Evolutionary conservation across 2,113 vertebrate genomes (phyloP), one percentile per base, ranked within the genome.

Genomic region (Cathartes aura): DNA sequence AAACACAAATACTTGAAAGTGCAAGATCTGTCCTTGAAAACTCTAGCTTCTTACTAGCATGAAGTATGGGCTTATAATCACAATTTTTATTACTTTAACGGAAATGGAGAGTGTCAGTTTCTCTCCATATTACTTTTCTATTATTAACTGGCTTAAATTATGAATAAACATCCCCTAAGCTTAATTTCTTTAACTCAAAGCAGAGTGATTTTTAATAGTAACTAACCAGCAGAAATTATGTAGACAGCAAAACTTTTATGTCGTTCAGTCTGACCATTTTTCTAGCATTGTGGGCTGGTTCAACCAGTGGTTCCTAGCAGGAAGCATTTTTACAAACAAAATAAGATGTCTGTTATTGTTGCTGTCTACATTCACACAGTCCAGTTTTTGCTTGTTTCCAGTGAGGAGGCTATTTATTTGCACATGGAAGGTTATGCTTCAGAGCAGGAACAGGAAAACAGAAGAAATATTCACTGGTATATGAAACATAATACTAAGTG

Each of bases 111-210:
- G 8, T 87, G 42, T 62, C 42, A 15, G 12, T 92, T 89, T 92
- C 50, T 90, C 42, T 89, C 83, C 29, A 38, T 75, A 95, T 60
- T 87, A 87, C 47, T 82, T 78, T 84, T 90, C 43, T 59, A 81
- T 95, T 93, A 91, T 91, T 95, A 89, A 84, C 38, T 43, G 40
- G 5, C 74, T 92, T 96, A 92, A 92, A 95, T 95, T 67, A 91
- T 96, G 95, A 89, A 91, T 89, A 93, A 96, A 78, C 47, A 91
- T 72, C 30, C 24, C n/a, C n/a, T 75, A 71, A 78, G 42, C 52
- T 43, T 90, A 84, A 92, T 92, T 95, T 95, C 56, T 95, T 95
- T 56, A 96, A 84, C 24, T 84, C 34, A 58, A 58, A 87, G 32
- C 26, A 72, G 76, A 89, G 27, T 92, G 50, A 84, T 78, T 93